A percentile compares a stretch with the other conserved stretches of the same genome.
Evolutionary conservation across 1,140 invertebrate genomes (phyloP).

Genomic region (Ceratina australensis): DNA sequence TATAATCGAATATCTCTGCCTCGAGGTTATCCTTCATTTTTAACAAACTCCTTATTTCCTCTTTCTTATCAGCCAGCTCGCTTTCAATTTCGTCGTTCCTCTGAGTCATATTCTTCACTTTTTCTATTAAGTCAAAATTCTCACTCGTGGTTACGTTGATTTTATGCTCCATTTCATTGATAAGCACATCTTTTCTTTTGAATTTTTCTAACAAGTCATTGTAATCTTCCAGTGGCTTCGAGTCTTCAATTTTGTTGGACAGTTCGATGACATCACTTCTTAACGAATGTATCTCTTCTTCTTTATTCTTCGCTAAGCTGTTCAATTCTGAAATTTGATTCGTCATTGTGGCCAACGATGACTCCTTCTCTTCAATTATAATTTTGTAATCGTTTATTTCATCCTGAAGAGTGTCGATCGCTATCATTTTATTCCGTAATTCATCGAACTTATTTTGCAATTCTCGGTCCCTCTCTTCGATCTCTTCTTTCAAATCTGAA

Average conservation of each 20-base stretch:
- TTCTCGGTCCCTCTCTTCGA: constrained; percentile 79
- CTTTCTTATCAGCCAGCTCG: constrained; percentile 62
- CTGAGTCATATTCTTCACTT: constrained; percentile 61
- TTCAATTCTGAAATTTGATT: constrained; percentile 62
- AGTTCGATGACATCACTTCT: constrained; percentile 57
- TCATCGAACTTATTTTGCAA: constrained; percentile 75
- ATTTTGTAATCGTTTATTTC: constrained; percentile 58
- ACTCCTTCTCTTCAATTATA: constrained; percentile 54
- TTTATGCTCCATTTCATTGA: constrained; percentile 73
- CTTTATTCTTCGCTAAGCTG: constrained; percentile 18
- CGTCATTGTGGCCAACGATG: constrained; percentile 48
- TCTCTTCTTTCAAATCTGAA: constrained; percentile 41
- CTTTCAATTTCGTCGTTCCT: constrained; percentile 62
- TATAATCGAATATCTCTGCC: constrained; percentile 53
- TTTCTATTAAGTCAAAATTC: constrained; percentile 62
- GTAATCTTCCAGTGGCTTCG: constrained; percentile 71
- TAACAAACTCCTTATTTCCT: constrained; percentile 43
- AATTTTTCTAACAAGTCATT: constrained; percentile 75
- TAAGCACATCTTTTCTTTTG: constrained; percentile 63
- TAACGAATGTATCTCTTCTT: constrained; percentile 58
- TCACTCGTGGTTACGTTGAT: constrained; percentile 69
- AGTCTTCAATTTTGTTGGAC: constrained; percentile 53
- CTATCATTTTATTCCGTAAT: constrained; percentile 63
- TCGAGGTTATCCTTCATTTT: constrained; percentile 62
- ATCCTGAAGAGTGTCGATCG: constrained; percentile 66